Base-by-base conservation (phyloP, 1,140 invertebrate species). In the Nomia melanderi region DNA sequence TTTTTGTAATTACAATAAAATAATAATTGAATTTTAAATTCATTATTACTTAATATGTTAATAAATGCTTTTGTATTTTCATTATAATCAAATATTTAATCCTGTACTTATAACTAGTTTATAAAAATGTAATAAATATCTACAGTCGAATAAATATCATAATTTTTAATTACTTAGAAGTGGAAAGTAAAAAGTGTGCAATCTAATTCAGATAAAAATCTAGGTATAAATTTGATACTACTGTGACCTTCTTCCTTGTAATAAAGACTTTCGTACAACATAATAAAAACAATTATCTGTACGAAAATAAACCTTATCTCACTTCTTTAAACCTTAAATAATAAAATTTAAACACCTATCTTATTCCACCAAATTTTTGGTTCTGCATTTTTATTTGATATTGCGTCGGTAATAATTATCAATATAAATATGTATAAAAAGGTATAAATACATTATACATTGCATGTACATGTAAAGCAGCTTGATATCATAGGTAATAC, bases 391-490 rank as follows among this genome's bases (percentile, higher is more conserved):
- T 54, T 72, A 81, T 74, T 53, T 57, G 14, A 71, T 79, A 82
- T 83, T 73, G 67, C 57, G 50, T 1, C 17, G 17, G 53, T 75
- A 78, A 47, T 66, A 62, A 64, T 79, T 59, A 76, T 76, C 5
- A 39, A 79, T 83, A 79, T 80, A 83, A 82, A 83, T 83, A 83
- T 9, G 62, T 83, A 79, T 84, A 84, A 83, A 84, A 83, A 62
- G 56, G 78, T 83, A 83, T 71, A 84, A 84, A 83, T 79, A 78
- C 59, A 62, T 53, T 36, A 66, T 62, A 56, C 56, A 79, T 62
- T 50, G 44, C 44, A 63, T 77, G 23, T 39, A 70, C 23, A 29
- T 53, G 47, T 41, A 20, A 83, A 83, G 69, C 64, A 59, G 44
- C 39, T 56, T n/a, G 56, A 64, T 76, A 72, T 78, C n/a, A n/a